Evolutionary conservation across 2,797 vertebrate species (phyloP).

Genomic region (Trachurus trachurus): DNA sequence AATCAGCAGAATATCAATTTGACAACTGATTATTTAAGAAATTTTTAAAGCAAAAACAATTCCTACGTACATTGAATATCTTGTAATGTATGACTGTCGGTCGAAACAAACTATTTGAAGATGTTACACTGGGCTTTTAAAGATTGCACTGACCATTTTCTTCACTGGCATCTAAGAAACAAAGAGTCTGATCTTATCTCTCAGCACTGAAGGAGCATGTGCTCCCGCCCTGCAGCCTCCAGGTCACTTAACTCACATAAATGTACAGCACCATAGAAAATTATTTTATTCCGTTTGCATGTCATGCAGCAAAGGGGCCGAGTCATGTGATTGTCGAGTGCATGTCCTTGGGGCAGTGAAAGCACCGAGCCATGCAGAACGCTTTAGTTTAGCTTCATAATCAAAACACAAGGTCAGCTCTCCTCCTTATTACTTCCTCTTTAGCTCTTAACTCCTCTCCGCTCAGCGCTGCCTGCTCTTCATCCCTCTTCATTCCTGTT

Average conservation of each 20-base stretch:
- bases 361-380: slow-evolving; percentile 30
- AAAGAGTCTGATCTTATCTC: not conserved
- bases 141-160: too few relatives aligned
- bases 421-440: slow-evolving; percentile 23
- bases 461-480: not conserved
- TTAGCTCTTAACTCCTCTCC: fast-evolving
- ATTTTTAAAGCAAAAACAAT: not conserved
- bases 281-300: not conserved
- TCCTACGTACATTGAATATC: not conserved
- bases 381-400: slow-evolving; percentile 40
- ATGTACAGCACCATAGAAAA: not conserved
- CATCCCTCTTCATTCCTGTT: slow-evolving; percentile 17
- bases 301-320: slow-evolving; percentile 4
- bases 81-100: fast-evolving
- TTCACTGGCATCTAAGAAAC: not conserved
- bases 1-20: not conserved
- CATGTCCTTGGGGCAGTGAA: slow-evolving; percentile 28
- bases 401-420: slow-evolving; percentile 32
- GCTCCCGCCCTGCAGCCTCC: not conserved
- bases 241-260: slow-evolving; percentile 7
- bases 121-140: not conserved
- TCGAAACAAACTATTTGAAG: not conserved
- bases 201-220: not conserved
- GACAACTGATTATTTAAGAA: not conserved
- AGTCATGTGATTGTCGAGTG: slow-evolving; percentile 64